Evolutionary conservation across 2,113 vertebrate species (phyloP).

Genomic region (Anser cygnoides): DNA sequence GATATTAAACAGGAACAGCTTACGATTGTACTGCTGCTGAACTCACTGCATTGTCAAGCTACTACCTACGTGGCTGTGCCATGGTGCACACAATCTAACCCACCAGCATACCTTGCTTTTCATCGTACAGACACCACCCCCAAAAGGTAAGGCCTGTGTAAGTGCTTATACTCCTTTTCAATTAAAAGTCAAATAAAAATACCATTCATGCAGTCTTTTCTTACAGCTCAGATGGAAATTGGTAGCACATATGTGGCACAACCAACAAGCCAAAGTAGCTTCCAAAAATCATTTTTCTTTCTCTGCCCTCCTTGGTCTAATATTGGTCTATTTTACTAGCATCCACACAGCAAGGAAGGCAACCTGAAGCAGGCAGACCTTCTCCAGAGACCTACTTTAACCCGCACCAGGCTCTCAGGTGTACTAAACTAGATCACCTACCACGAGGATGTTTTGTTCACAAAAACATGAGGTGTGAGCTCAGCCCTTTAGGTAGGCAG

Average conservation of each 20-base stretch:
- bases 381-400: background rate
- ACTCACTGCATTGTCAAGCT: background rate
- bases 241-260: background rate
- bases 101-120: background rate
- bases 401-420: background rate
- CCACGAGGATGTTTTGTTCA: background rate
- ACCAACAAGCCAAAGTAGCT: background rate
- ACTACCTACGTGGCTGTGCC: accelerated
- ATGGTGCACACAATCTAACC: background rate
- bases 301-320: background rate
- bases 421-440: background rate
- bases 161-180: background rate
- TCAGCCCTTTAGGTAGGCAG: background rate
- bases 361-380: background rate
- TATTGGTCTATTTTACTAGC: background rate
- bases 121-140: background rate
- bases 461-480: background rate
- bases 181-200: background rate
- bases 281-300: background rate
- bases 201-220: background rate
- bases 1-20: background rate
- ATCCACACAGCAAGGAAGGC: background rate
- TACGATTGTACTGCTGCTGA: background rate
- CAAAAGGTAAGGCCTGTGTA: background rate
- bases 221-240: background rate